Conservation (phyloP, 2,797 vertebrate species). For the Enteromius fasciolatus region DNA sequence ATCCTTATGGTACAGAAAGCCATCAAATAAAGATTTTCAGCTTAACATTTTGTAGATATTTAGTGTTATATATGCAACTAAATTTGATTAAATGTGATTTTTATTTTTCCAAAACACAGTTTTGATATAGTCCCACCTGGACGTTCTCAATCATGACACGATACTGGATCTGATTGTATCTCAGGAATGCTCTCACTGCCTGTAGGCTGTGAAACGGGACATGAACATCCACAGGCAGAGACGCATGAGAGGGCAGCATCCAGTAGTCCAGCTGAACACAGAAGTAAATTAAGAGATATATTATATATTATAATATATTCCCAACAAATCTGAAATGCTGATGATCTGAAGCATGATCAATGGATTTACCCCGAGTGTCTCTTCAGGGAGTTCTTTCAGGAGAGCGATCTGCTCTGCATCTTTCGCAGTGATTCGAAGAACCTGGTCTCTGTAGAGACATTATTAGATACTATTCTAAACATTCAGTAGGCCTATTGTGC, state of each 20-base stretch:
- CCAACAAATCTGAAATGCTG: not conserved
- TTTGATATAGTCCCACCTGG: conserved; percentile 76
- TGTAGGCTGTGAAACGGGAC: conserved; percentile 83
- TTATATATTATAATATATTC: not conserved
- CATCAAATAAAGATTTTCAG: not conserved
- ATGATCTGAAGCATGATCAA: not conserved
- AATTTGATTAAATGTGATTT: not conserved
- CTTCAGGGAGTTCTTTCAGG: conserved; percentile 78
- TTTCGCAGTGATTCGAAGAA: conserved; percentile 80
- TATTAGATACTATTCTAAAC: not conserved
- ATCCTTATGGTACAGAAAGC: conserved; percentile 59
- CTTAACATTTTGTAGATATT: not conserved
- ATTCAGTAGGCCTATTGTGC: not conserved
- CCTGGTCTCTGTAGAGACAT: conserved; percentile 82
- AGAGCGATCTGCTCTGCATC: conserved; percentile 75
- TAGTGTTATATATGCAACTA: not conserved
- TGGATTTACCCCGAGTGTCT: conserved; percentile 77
- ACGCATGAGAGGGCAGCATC: conserved; percentile 67
- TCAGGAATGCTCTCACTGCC: conserved; percentile 83
- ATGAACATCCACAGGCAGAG: conserved; percentile 79
- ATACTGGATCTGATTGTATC: conserved; percentile 75
- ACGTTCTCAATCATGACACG: conserved; percentile 87
- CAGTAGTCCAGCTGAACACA: conserved; percentile 88
- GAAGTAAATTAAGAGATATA: not conserved
- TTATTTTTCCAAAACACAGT: too few relatives aligned